Percentiles rank a stretch among this genome's conserved stretches.
phyloP scores from a whole-genome alignment of 2,797 vertebrate species.

The Karalla daura region DNA sequence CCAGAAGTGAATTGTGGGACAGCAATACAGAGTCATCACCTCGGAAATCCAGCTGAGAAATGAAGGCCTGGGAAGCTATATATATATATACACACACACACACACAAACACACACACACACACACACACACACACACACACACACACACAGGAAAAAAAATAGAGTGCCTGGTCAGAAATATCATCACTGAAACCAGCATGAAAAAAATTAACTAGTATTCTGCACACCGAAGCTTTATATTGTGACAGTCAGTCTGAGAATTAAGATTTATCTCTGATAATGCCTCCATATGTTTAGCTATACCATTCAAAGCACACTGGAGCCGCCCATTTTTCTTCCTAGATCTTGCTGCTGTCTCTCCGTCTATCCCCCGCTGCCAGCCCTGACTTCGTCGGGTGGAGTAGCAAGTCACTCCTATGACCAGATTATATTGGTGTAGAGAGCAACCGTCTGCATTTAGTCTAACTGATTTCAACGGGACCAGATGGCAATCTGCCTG shows the following conservation, averaged over 20 bases:
- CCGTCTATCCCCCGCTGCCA: background rate
- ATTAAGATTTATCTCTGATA: background rate
- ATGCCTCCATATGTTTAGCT: background rate
- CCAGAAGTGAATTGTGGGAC: no score
- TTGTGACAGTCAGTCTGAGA: background rate
- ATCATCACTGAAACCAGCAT: no score
- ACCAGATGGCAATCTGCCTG: constrained; percentile 65
- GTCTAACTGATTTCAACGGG: constrained; percentile 50
- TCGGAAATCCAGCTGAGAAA: background rate
- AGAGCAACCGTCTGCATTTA: constrained; percentile 53
- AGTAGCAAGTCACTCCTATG: constrained; percentile 32
- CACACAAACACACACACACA: no score
- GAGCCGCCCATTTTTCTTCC: background rate
- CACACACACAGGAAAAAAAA: no score
- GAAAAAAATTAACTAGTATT: no score
- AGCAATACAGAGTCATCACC: background rate
- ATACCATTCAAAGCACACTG: background rate
- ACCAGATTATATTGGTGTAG: constrained; percentile 50
- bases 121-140: no score
- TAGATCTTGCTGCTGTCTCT: background rate
- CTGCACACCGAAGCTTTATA: background rate
- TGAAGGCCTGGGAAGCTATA: background rate
- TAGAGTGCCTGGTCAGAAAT: no score
- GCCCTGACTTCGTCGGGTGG: constrained; percentile 16
- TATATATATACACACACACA: no score